Evolutionary conservation across 2,888 invertebrate species (phyloP).

Genomic region (Mimumesa dahlbomi): DNA sequence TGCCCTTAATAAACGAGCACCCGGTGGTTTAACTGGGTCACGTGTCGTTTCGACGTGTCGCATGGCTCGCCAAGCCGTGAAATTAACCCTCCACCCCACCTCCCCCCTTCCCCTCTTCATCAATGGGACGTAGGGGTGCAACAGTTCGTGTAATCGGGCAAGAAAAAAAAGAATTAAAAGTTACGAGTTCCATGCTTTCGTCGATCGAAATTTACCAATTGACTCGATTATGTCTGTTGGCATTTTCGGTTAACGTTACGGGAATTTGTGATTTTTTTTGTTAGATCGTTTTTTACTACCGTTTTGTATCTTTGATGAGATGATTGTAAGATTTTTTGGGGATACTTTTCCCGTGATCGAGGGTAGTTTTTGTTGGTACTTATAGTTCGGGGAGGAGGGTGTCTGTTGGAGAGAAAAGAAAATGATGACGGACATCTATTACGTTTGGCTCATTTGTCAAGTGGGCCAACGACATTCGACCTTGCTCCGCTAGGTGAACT

Average conservation of each 20-base stretch:
- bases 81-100: slow-evolving; percentile 49
- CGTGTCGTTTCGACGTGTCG: slow-evolving; percentile 53
- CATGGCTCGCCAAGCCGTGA: slow-evolving; percentile 56
- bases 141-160: slow-evolving; percentile 1
- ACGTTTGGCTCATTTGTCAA: background rate
- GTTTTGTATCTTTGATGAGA: no score
- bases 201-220: background rate
- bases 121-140: background rate
- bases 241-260: no score
- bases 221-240: slow-evolving; percentile 5
- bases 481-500: background rate
- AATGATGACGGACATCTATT: no score
- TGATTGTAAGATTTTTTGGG: no score
- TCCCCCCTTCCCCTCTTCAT: no score
- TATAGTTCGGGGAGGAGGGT: no score
- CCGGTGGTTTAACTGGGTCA: slow-evolving; percentile 55
- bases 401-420: no score
- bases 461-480: background rate
- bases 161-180: background rate
- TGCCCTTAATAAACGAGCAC: slow-evolving; percentile 28
- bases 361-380: no score
- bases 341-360: no score
- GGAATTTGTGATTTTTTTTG: no score
- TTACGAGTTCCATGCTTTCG: background rate
- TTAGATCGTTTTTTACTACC: no score